Conservation (phyloP, 2,888 invertebrate species). For the Hypolimnas misippus region DNA sequence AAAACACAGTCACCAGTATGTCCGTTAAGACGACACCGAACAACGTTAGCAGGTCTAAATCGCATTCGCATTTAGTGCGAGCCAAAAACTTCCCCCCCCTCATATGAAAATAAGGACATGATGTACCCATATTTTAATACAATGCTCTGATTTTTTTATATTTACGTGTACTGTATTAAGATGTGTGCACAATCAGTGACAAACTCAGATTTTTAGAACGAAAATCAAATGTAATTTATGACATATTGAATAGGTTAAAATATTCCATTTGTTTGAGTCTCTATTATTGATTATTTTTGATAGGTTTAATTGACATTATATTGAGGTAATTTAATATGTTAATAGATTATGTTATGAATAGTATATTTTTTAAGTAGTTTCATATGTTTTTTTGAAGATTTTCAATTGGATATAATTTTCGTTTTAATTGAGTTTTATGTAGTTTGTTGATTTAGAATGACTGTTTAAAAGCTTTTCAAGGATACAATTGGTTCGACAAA, state of each 20-base stretch:
- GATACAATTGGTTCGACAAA: neutral
- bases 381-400: slow-evolving; percentile 36
- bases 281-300: slow-evolving; percentile 14
- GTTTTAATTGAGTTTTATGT: slow-evolving; percentile 25
- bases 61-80: slow-evolving; percentile 66
- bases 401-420: slow-evolving; percentile 34
- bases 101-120: slow-evolving; percentile 50
- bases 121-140: slow-evolving; percentile 21
- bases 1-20: slow-evolving; percentile 58
- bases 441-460: slow-evolving; percentile 3
- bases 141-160: neutral
- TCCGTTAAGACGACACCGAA: slow-evolving; percentile 62
- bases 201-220: slow-evolving; percentile 11
- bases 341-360: slow-evolving; percentile 31
- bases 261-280: slow-evolving; percentile 17
- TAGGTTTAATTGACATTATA: slow-evolving; percentile 24
- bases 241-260: slow-evolving; percentile 12
- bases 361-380: slow-evolving; percentile 33
- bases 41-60: slow-evolving; percentile 69
- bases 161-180: slow-evolving; percentile 4
- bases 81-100: slow-evolving; percentile 72
- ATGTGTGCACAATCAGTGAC: slow-evolving; percentile 23
- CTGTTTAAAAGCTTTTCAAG: neutral
- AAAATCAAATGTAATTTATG: slow-evolving; percentile 26
- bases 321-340: slow-evolving; percentile 32